Base-by-base conservation (phyloP, 2,797 vertebrate genomes). In the Anisognathus igniventris region DNA sequence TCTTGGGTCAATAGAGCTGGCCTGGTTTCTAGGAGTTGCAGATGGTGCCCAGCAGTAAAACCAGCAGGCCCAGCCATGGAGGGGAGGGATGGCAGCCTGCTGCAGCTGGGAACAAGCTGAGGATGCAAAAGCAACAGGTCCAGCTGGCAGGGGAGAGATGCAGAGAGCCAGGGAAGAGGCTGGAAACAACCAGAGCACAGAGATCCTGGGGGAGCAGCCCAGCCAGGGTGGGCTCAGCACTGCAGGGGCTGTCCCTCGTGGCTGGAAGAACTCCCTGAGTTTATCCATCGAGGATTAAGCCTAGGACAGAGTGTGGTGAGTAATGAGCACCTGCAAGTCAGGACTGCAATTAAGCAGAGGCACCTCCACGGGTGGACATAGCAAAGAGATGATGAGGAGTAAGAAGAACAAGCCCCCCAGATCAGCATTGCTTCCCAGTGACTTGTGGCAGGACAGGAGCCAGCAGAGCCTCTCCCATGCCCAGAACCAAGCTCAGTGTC, bases 1-100 rank as follows among this genome's bases (percentile, higher is more conserved):
- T 72, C 73, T 39, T 81, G 83, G 93, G 80, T 78, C 90, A 92
- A 50, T 56, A 80, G 79, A 78, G 80, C 67, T 88, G 89, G 85
- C 62, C 35, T 66, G 64, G 56, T 90, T 95, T 84, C 86, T 33
- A 82, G 80, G 66, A 95, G 86, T 76, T 90, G 58, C 86, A 93
- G 93, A 92, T 81, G 88, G 93, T 84, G 92, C 51, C 91, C 30
- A 0, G 58, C 62, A 91, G 81, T 89, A 88, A 89, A 93, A 93
- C 3, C 1, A 89, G 84, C 47, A 68, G 77, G 81, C 64, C 77
- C 44, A 37, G 75, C 14, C 2, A 1, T 14, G 66, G 25, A 42
- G 61, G 86, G 75, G 51, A 70, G 45, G 39, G 44, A 23, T 4
- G 2, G 66, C 86, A 95, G 91, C 58, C 73, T 61, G 31, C 39